Evolutionary conservation across 2,888 invertebrate genomes (phyloP), one percentile per base, ranked within the genome.

Genomic region (Halictus ligatus): DNA sequence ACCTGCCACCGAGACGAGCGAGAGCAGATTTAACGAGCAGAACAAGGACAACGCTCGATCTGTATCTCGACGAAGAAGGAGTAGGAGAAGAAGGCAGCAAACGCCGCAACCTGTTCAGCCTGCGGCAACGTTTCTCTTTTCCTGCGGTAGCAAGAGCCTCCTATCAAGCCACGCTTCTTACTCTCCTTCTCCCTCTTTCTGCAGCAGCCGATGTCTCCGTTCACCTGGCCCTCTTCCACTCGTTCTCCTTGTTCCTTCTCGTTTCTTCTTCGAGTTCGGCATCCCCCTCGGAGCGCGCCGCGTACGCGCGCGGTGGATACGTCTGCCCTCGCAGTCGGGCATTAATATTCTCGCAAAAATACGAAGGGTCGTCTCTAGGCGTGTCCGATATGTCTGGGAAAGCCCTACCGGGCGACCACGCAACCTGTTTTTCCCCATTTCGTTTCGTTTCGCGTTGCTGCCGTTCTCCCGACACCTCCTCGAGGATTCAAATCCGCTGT

Each of bases 41-140:
- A 67, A 83, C 72, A 72, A 78, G 80, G 83, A 85, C 75, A 60
- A 72, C 69, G 71, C 43, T 60, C 79, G 75, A 29, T 64, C 67
- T 50, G 83, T 73, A 82, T 72, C 43, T 40, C 73, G 79, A 77
- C 40, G 80, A 60, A 43, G 73, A 77, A 64, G 81, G 86, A 80
- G 86, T 35, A 79, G 80, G 69, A 76, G 78, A 73, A 86, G 86
- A 74, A 83, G 83, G 77, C 83, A 78, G 87, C 90, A 89, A 88
- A 87, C 89, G 87, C 85, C 88, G 91, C 92, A 93, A 93, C 93
- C 93, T 93, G 93, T 92, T 93, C 92, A 91, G 93, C 93, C 92
- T 86, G 90, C 86, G 92, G 93, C 93, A 81, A 90, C 88, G 92
- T 93, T 92, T 92, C 92, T 93, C 93, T 91, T 92, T 93, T 92